Evolutionary conservation across 2,888 invertebrate genomes (phyloP).

Genomic region (Leptopilina syphax): DNA sequence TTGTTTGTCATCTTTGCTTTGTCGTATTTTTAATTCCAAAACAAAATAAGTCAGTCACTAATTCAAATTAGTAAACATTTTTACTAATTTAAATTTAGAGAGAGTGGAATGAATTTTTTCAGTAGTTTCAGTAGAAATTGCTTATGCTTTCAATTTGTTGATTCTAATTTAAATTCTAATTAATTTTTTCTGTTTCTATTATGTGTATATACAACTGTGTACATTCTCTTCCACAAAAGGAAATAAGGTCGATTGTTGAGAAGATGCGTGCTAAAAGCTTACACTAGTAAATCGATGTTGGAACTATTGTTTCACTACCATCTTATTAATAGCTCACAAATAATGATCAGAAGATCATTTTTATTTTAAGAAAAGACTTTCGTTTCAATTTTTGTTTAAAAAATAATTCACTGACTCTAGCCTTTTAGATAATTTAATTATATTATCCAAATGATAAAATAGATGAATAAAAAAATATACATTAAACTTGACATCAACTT

Average conservation of each 20-base stretch:
- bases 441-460: too few relatives aligned
- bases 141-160: background rate
- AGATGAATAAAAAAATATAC: background rate
- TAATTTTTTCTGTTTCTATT: slow-evolving; percentile 8
- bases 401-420: background rate
- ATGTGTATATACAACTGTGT: background rate
- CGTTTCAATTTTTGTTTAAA: too few relatives aligned
- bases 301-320: slow-evolving; percentile 9
- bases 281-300: slow-evolving; percentile 13
- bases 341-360: background rate
- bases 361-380: slow-evolving; percentile 17
- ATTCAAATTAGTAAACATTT: too few relatives aligned
- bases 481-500: background rate
- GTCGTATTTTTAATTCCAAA: too few relatives aligned
- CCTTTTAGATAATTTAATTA: background rate
- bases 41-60: too few relatives aligned
- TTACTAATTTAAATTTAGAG: too few relatives aligned
- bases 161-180: background rate
- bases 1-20: too few relatives aligned
- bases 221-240: background rate
- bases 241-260: slow-evolving; percentile 35
- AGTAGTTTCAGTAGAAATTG: too few relatives aligned
- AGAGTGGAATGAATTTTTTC: background rate
- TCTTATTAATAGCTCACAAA: slow-evolving; percentile 37
- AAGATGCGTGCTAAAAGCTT: slow-evolving; percentile 31